Evolutionary conservation across 2,113 vertebrate genomes (phyloP), one percentile per base, ranked within the genome.

Genomic region (Psilopogon haemacephalus): DNA sequence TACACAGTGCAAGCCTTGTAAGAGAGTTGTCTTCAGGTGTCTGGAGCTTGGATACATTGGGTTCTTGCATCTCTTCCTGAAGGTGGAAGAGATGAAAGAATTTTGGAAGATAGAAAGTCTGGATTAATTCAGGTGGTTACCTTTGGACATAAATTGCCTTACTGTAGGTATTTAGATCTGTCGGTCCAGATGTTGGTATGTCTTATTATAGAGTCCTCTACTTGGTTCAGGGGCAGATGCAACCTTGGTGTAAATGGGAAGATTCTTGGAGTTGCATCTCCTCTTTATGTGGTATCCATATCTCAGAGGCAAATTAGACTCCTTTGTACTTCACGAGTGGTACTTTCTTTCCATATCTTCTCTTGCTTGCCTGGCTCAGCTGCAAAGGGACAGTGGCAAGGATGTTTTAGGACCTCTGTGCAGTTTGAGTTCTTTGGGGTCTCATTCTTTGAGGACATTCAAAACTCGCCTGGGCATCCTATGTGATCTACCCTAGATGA

Each of bases 21-120:
- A 18, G 1, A 30, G 3, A 3, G 0, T 11, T 68, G 17, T 30
- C 27, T 60, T 55, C 17, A 77, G 32, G 6, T 17, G 1, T 37
- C 27, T 78, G 26, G 21, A 63, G 26, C 26, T 60, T 48, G 24
- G 14, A 20, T 76, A 32, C 28, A 4, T 12, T 12, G 18, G 3
- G 7, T 80, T 82, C 68, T 86, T 59, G 54, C 5, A 56, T 35
- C 14, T 75, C 35, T 79, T 14, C 21, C 15, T 44, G 30, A 42
- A 62, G 12, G 11, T 68, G 16, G 13, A 63, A 27, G 44, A 35
- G 58, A 15, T 3, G 2, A 46, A 84, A 37, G 28, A 55, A 60
- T 58, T 58, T 32, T 7, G 38, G 19, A 56, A 52, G 7, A 9
- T 52, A 12, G 27, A 84, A 70, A 84, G 46, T 20, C 40, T 70